These are phyloP conservation scores for Danaus chrysippus DNA, from an alignment of 2,888 invertebrate genomes.

Conservation along the genomic window DNA sequence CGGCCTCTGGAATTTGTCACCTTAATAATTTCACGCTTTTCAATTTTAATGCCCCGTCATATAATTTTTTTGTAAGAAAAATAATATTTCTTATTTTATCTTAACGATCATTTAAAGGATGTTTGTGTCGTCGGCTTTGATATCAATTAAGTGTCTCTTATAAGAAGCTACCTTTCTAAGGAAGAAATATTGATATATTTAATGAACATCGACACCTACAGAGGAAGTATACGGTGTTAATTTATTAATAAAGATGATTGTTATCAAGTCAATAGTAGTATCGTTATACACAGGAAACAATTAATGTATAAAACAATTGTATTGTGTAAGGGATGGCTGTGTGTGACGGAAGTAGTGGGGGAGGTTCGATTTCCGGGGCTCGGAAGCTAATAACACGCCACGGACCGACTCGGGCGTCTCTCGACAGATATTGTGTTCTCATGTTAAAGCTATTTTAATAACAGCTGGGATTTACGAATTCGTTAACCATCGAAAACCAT, in stretches of 20 bases:
- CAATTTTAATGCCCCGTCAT: slow-evolving; percentile 11
- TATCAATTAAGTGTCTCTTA: background rate
- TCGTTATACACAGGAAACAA: slow-evolving; percentile 35
- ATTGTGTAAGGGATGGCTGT: slow-evolving; percentile 19
- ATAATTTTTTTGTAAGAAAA: slow-evolving; percentile 30
- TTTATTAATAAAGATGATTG: slow-evolving; percentile 15
- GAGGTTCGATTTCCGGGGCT: slow-evolving; percentile 59
- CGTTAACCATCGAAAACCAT: background rate
- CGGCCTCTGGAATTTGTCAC: background rate
- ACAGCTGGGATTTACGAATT: background rate
- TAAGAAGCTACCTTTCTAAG: too few species aligned
- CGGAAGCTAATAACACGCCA: slow-evolving; percentile 64
- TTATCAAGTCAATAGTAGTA: slow-evolving; percentile 13
- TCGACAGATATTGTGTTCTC: slow-evolving; percentile 31
- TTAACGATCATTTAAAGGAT: background rate
- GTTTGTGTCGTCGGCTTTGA: background rate
- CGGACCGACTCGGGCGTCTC: slow-evolving; percentile 27
- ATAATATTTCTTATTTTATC: background rate
- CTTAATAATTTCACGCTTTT: background rate
- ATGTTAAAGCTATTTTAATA: slow-evolving; percentile 23
- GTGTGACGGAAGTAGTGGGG: slow-evolving; percentile 30
- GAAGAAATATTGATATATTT: background rate
- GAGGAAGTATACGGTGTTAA: background rate
- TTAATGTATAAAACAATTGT: slow-evolving; percentile 27
- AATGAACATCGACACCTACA: background rate